Conservation (phyloP, 2,888 invertebrate species). For the Habroteleia sp. region DNA sequence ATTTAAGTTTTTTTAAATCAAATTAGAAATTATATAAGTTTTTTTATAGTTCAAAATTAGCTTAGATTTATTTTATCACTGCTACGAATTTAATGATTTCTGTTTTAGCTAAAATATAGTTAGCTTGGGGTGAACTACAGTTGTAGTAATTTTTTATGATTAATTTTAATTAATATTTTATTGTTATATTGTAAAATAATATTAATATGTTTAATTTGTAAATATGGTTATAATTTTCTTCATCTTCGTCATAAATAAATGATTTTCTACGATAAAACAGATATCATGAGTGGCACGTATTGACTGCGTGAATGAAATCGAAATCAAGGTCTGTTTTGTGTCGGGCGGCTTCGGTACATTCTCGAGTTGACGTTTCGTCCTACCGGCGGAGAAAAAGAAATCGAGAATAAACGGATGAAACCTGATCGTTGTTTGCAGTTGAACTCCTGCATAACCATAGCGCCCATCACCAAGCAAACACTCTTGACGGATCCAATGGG, state of each 20-base stretch:
- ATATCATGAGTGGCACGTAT: constrained; percentile 8
- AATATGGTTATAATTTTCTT: neutral
- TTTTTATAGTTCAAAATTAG: no score
- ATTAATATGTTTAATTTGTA: no score
- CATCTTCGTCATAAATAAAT: neutral
- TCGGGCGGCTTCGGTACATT: constrained; percentile 21
- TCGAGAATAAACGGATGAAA: constrained; percentile 71
- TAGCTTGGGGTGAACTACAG: no score
- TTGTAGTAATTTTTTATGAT: no score
- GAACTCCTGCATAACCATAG: constrained; percentile 78
- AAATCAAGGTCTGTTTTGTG: constrained; percentile 41
- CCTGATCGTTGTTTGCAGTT: constrained; percentile 79
- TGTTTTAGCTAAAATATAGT: no score
- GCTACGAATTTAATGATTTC: no score
- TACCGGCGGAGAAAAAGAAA: constrained; percentile 24
- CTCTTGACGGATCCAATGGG: constrained; percentile 63
- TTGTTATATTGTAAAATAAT: no score
- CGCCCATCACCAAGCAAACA: constrained; percentile 74
- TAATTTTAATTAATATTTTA: no score
- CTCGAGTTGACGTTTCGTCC: constrained; percentile 28
- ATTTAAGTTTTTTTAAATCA: no score
- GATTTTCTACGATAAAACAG: neutral
- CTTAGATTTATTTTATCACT: no score
- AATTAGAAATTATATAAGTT: no score
- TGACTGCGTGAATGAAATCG: constrained; percentile 22